Evolutionary conservation across 2,113 vertebrate species (phyloP).

Genomic region (Himantopus leucocephalus): DNA sequence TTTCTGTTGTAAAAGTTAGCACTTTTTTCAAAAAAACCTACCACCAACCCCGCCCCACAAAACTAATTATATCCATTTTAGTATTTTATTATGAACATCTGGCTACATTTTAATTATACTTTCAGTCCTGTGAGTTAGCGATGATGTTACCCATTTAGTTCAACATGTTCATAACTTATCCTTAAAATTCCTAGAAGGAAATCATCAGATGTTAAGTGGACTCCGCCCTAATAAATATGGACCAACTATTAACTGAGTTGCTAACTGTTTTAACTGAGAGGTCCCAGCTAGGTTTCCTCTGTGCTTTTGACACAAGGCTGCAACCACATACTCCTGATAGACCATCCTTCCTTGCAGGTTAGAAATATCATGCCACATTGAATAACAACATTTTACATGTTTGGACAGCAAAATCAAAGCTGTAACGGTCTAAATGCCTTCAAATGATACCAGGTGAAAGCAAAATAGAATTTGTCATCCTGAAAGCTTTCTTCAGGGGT

Average conservation of each 20-base stretch:
- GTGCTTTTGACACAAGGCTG: neutral
- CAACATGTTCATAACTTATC: neutral
- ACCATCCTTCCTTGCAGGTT: neutral
- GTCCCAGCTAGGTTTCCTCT: neutral
- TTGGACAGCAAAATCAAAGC: neutral
- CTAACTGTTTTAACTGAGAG: neutral
- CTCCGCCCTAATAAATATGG: neutral
- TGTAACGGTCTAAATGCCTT: neutral
- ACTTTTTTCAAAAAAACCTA: neutral
- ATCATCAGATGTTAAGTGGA: neutral
- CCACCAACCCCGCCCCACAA: rapidly evolving
- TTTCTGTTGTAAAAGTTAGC: neutral
- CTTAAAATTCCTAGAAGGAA: neutral
- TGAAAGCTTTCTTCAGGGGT: neutral
- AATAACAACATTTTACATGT: neutral
- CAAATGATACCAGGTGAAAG: neutral
- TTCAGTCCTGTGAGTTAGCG: neutral
- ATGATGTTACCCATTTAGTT: neutral
- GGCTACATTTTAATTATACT: neutral
- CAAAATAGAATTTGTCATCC: neutral
- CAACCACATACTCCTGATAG: neutral
- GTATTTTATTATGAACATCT: neutral
- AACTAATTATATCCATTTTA: neutral
- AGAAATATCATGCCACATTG: neutral
- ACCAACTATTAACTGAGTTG: neutral